Conservation (phyloP, 30 jellyfish, hydroid and myxozoan genomes). For the Pseudorhiza aurosa region DNA sequence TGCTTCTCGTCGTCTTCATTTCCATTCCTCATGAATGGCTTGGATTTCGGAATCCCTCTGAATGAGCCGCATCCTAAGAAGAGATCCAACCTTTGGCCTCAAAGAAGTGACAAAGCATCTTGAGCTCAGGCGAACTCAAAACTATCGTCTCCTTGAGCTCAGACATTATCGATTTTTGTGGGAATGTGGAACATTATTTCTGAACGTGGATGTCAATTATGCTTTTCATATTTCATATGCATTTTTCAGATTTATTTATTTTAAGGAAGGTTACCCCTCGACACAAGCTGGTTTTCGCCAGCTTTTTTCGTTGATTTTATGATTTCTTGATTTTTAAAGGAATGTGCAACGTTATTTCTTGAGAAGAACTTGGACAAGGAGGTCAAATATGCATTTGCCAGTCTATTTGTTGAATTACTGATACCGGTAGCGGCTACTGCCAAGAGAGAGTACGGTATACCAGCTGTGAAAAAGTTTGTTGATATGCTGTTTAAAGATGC, state of each 20-base stretch:
- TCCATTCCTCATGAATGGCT: too few relatives aligned
- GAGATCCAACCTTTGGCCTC: too few relatives aligned
- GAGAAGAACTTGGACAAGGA: slow-evolving; percentile 94
- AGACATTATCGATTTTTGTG: too few relatives aligned
- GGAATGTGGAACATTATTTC: neutral
- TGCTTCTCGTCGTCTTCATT: too few relatives aligned
- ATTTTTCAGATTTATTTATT: neutral
- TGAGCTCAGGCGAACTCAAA: too few relatives aligned
- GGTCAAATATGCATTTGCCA: slow-evolving; percentile 96
- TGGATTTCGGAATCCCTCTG: too few relatives aligned
- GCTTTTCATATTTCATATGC: neutral
- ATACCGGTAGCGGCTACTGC: slow-evolving; percentile 99
- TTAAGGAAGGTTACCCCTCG: too few relatives aligned
- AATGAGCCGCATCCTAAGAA: too few relatives aligned
- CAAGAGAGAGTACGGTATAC: slow-evolving; percentile 93
- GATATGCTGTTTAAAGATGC: slow-evolving; percentile 95
- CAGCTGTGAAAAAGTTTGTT: slow-evolving; percentile 98
- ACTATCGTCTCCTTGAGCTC: too few relatives aligned
- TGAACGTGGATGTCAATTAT: neutral
- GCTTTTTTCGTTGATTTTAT: too few relatives aligned
- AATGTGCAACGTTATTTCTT: slow-evolving; percentile 90
- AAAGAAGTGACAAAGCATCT: too few relatives aligned
- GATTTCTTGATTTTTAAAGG: slow-evolving; percentile 40
- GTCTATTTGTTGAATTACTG: slow-evolving; percentile 92
- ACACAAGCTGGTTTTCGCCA: too few relatives aligned